Evolutionary conservation across 2,888 invertebrate genomes (phyloP).

Genomic region (Eilema sororculum): DNA sequence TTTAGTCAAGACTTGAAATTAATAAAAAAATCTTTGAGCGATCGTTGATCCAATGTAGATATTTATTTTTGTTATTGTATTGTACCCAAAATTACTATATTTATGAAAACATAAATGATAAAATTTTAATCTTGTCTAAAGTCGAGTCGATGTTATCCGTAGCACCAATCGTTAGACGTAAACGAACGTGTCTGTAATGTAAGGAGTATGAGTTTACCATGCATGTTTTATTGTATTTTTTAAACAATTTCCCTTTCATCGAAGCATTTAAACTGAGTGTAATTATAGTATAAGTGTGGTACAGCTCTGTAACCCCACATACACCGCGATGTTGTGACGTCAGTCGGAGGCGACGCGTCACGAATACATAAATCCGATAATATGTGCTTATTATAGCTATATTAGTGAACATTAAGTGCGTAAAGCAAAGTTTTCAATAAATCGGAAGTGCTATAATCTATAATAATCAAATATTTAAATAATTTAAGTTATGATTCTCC

Average conservation of each 20-base stretch:
- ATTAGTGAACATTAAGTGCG: constrained; percentile 73
- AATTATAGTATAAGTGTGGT: constrained; percentile 67
- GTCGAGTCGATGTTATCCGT: constrained; percentile 49
- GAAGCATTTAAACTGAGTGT: constrained; percentile 79
- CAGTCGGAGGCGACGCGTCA: constrained; percentile 33
- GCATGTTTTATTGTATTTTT: constrained; percentile 56
- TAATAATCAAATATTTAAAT: constrained; percentile 80
- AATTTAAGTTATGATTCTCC: constrained; percentile 86
- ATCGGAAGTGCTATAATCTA: constrained; percentile 85
- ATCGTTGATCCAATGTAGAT: constrained; percentile 86
- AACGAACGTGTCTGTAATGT: constrained; percentile 38
- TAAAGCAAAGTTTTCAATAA: constrained; percentile 76
- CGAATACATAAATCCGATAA: constrained; percentile 15
- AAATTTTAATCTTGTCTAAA: constrained; percentile 65
- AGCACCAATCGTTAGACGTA: constrained; percentile 52
- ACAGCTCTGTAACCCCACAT: constrained; percentile 44
- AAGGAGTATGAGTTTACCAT: constrained; percentile 48
- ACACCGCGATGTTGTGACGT: constrained; percentile 60
- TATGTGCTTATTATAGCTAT: constrained; percentile 81
- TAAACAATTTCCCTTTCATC: constrained; percentile 65
- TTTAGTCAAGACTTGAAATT: constrained; percentile 81
- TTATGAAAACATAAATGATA: constrained; percentile 72
- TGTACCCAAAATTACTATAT: constrained; percentile 83
- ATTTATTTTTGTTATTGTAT: constrained; percentile 87
- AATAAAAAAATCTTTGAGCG: constrained; percentile 73